Evolutionary conservation across 2,113 vertebrate species (phyloP), one percentile per base, ranked within the genome.

Genomic region (Zootoca vivipara): DNA sequence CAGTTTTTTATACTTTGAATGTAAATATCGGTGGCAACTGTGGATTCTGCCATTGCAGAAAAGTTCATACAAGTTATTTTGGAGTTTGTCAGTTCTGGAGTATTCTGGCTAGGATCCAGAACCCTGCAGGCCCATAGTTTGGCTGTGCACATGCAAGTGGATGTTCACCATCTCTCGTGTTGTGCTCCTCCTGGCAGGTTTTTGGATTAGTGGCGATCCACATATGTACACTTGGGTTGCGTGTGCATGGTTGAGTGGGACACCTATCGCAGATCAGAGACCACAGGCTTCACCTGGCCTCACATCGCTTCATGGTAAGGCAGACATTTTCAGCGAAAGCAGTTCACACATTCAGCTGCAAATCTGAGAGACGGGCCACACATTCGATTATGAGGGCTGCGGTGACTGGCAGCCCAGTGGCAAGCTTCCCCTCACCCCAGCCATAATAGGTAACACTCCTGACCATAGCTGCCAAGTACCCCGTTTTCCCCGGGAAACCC

Each of bases 1-100:
- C 86, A 91, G 90, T 93, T 97, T 88, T 97, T 97, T 97, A 96
- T 97, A 97, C 91, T 95, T 96, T 93, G 85, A 92, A 92, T 94
- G 92, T 95, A 96, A 95, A 77, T 28, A 73, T 77, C 22, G 42
- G 40, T 77, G 73, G 30, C 67, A 30, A 86, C 38, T 75, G n/a
- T 72, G 40, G 42, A 83, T n/a, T 83, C 73, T 83, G 81, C 80
- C 56, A 7, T n/a, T 69, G 81, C 73, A 67, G 40, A 83, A 38
- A 35, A 20, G 33, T 83, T 83, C 40, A 69, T 65, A 28, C 62
- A 77, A 35, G 22, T 64, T 52, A 46, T 88, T 83, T 5, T 73
- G 30, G 87, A 83, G 40, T 88, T 77, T 56, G 16, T 56, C 72
- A 77, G n/a, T 52, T 8, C 72, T 83, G 72, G 73, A 74, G 4